Conservation (phyloP, 1,140 invertebrate species). For the Polypedilum pembai region DNA sequence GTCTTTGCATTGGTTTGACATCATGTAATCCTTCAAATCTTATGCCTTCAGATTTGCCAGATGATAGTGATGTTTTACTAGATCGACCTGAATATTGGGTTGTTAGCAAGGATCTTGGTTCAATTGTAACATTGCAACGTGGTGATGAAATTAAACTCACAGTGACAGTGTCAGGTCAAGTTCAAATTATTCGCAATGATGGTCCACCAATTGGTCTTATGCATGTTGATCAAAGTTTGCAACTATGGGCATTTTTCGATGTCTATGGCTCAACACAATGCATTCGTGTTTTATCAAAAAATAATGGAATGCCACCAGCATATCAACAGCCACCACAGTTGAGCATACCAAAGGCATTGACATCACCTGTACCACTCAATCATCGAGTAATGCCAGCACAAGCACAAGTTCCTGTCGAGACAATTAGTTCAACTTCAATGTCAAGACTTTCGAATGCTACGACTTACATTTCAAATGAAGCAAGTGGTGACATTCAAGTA, state of each 20-base stretch:
- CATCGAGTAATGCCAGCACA: constrained; percentile 2
- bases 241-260: constrained; percentile 92
- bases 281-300: constrained; percentile 56
- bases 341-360: constrained; percentile 34
- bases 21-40: constrained; percentile 81
- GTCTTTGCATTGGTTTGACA: constrained; percentile 84
- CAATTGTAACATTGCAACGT: constrained; percentile 56
- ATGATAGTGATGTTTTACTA: constrained; percentile 84
- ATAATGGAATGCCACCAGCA: constrained; percentile 37
- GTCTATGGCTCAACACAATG: constrained; percentile 89
- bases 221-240: constrained; percentile 85
- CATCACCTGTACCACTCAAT: background rate
- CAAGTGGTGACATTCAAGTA: constrained; percentile 52
- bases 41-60: constrained; percentile 69
- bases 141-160: constrained; percentile 89
- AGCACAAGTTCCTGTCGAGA: background rate
- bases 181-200: constrained; percentile 83
- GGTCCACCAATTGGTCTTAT: constrained; percentile 73
- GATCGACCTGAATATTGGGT: constrained; percentile 98
- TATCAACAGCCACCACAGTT: constrained; percentile 39
- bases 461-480: constrained; percentile 29
- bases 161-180: constrained; percentile 75
- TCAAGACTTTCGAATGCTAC: background rate
- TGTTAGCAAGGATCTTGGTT: constrained; percentile 85
- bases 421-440: constrained; percentile 2